Base-by-base conservation (phyloP, 2,113 vertebrate genomes). In the Lophochroa leadbeateri region DNA sequence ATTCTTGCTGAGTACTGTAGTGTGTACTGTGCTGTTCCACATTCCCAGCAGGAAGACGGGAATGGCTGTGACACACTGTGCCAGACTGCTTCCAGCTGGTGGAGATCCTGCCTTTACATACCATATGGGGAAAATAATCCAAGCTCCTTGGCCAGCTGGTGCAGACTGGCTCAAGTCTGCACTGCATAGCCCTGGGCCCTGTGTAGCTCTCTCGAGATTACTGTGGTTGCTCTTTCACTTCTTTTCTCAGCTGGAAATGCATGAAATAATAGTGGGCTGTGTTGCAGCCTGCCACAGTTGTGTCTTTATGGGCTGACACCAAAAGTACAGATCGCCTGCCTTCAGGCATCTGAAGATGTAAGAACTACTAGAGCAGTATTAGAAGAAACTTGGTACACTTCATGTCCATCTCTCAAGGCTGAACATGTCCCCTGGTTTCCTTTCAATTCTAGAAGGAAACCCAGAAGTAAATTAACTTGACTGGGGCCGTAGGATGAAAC, bases 31-130 rank as follows among this genome's bases (percentile, higher is more conserved):
- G 24, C 76, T 82, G 81, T 81, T 67, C 85, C 1, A 1, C 23
- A 2, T 60, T 20, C 70, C 75, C 7, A 2, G 29, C 41, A 28
- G 58, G 35, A 53, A 31, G 50, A 65, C 0, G 1, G 57, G 50
- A 77, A 60, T 28, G 23, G 65, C 67, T 72, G 33, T 57, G 41
- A 35, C 41, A 20, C 8, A 1, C 14, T 27, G 35, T 61, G 74
- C 85, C 81, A 86, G 61, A 24, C 58, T 39, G 33, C 47, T 85
- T 85, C 58, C 84, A 88, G 69, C 75, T 84, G 58, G 37, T 57
- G 76, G 70, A 91, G 76, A 20, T 41, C 25, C 53, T 92, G 84
- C 64, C 57, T 55, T 49, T 49, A n/a, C 1, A 31, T 28, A 39
- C 75, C 23, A 4, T 9, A 55, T 25, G 19, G 55, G 88, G 52